Base-by-base conservation (phyloP, 2,797 vertebrate species). In the Sciurus carolinensis region DNA sequence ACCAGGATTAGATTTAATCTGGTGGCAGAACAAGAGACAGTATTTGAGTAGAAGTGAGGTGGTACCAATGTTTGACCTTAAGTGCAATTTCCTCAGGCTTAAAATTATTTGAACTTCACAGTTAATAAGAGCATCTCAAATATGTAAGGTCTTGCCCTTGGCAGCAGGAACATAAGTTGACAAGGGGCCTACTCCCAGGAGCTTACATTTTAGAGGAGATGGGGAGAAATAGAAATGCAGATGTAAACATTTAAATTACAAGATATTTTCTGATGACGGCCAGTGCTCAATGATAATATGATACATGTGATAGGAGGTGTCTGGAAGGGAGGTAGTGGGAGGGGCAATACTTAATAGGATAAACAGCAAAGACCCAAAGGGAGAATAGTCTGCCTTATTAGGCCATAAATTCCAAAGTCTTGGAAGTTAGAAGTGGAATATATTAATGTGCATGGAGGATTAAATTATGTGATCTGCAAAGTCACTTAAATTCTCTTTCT, bases 401-500 rank as follows among this genome's bases (percentile, higher is more conserved):
- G 76, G 66, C 64, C 36, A 44, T 24, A 52, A 79, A 77, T 64
- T 26, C n/a, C 14, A 6, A 33, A 24, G 15, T 44, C 59, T n/a
- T 83, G 30, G 82, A 62, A 54, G 50, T 54, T 28, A 69, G 76
- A 69, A 59, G 87, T 8, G 39, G 59, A 47, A 54, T n/a, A 57
- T 67, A 33, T 52, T 75, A 50, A 28, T 28, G 59, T 72, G 62
- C 66, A 57, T 15, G 4, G 39, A 90, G 30, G 91, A 90, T 57
- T 67, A 50, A 83, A 10, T 20, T 33, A 30, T 18, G 62, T 47
- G 39, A 20, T 59, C 91, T 94, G 54, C 47, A 86, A 36, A 89
- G 67, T 64, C 18, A 62, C 57, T 69, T 94, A 28, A 71, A 86
- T 24, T 73, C 64, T 93, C 59, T 84, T 82, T 71, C 91, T 26